phyloP scores from a whole-genome alignment of 2,113 vertebrate genomes.

The Boleophthalmus pectinirostris region DNA sequence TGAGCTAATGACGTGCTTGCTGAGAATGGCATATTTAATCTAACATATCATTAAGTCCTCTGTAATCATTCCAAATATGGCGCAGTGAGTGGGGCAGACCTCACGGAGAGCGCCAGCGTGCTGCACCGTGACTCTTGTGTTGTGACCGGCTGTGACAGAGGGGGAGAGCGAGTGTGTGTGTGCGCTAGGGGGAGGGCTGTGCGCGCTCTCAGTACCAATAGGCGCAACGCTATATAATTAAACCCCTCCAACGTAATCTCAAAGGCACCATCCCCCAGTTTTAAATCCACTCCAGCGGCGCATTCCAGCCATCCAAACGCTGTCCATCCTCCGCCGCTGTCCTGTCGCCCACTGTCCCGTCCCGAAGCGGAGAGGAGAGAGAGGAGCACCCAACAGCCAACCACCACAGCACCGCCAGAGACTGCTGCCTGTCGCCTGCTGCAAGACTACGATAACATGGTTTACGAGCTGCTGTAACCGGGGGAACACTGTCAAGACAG shows the following conservation, averaged over 20 bases:
- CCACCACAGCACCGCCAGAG: conserved; percentile 37
- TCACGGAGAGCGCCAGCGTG: too few species aligned
- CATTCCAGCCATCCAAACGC: conserved; percentile 40
- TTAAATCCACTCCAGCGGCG: conserved; percentile 67
- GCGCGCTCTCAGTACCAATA: conserved; percentile 67
- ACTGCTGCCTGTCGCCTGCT: conserved; percentile 45
- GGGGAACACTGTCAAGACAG: conserved; percentile 28
- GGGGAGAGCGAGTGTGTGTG: not conserved
- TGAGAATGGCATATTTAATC: not conserved
- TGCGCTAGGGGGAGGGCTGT: conserved; percentile 40
- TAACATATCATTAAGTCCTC: not conserved
- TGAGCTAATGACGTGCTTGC: not conserved
- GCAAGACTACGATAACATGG: conserved; percentile 63
- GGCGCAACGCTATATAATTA: conserved; percentile 72
- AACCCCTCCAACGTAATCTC: conserved; percentile 75
- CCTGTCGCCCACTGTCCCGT: conserved; percentile 27
- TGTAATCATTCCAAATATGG: conserved; percentile 2
- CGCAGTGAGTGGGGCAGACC: conserved; percentile 2
- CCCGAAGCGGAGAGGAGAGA: conserved; percentile 26
- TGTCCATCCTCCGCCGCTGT: conserved; percentile 9
- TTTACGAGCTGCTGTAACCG: conserved; percentile 65
- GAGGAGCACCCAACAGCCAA: conserved; percentile 6
- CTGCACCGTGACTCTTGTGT: too few species aligned
- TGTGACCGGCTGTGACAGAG: too few species aligned
- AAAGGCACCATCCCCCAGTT: conserved; percentile 59